Evolutionary conservation across 2,797 vertebrate species (phyloP).

Genomic region (Cyprinodon diabolis): DNA sequence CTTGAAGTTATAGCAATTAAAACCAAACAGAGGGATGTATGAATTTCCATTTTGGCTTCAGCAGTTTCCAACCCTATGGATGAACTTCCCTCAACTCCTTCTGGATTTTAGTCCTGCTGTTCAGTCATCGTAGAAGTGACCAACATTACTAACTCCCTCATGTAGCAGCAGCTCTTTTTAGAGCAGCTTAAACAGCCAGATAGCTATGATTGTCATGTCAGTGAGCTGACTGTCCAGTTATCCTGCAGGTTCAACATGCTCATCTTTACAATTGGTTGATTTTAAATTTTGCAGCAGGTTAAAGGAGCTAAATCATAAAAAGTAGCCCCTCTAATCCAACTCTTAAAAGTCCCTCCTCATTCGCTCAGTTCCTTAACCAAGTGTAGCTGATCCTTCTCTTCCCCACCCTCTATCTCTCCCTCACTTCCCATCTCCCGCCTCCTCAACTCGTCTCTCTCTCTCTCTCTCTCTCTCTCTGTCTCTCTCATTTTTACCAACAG

Average conservation of each 20-base stretch:
- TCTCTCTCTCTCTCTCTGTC: conserved; percentile 20
- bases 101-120: conserved; percentile 33
- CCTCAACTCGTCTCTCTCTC: conserved; percentile 53
- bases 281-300: conserved; percentile 12
- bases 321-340: conserved; percentile 41
- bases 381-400: conserved; percentile 61
- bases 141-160: conserved; percentile 5
- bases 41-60: conserved; percentile 62
- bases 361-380: conserved; percentile 61
- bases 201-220: conserved; percentile 32
- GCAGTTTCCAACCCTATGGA: conserved; percentile 12
- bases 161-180: conserved; percentile 11
- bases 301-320: conserved; percentile 24
- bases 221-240: conserved; percentile 23
- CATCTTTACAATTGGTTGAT: conserved; percentile 26
- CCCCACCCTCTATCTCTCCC: conserved; percentile 55
- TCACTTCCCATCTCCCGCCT: conserved; percentile 66
- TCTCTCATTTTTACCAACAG: conserved; percentile 13
- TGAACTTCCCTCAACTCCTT: conserved; percentile 44
- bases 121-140: conserved; percentile 21
- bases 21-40: conserved; percentile 63
- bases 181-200: conserved; percentile 31
- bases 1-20: conserved; percentile 53
- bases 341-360: conserved; percentile 54
- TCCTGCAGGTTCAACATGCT: conserved; percentile 26